Evolutionary conservation across 1,140 invertebrate genomes (phyloP).

Genomic region (Mactra quadrangularis): DNA sequence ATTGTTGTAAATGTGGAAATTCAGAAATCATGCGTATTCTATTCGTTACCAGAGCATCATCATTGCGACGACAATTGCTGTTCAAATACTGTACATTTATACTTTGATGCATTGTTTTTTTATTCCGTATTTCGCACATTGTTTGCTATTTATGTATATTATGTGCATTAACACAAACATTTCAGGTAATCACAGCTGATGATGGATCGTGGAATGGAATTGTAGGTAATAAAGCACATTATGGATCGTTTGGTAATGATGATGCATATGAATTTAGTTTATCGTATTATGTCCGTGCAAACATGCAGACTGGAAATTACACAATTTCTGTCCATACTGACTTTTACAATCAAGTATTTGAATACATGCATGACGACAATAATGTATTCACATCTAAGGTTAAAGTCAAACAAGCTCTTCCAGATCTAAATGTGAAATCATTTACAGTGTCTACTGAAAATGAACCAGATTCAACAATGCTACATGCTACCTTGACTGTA

Average conservation of each 20-base stretch:
- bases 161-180: too few species aligned
- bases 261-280: not conserved
- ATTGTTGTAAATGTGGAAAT: too few species aligned
- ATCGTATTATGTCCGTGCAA: not conserved
- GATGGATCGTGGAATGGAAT: not conserved
- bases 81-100: too few species aligned
- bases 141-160: too few species aligned
- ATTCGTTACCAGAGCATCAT: too few species aligned
- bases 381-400: not conserved
- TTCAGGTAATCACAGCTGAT: too few species aligned
- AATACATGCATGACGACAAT: not conserved
- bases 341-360: constrained; percentile 9
- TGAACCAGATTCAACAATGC: not conserved
- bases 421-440: constrained; percentile 1
- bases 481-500: not conserved
- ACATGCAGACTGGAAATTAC: constrained; percentile 3
- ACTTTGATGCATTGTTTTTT: too few species aligned
- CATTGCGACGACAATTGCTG: too few species aligned
- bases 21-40: too few species aligned
- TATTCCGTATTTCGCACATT: too few species aligned
- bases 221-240: not conserved
- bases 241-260: not conserved
- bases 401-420: constrained; percentile 6
- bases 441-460: not conserved
- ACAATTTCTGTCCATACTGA: not conserved